Conservation (phyloP, 2,888 invertebrate species). For the Coleophora deauratella region DNA sequence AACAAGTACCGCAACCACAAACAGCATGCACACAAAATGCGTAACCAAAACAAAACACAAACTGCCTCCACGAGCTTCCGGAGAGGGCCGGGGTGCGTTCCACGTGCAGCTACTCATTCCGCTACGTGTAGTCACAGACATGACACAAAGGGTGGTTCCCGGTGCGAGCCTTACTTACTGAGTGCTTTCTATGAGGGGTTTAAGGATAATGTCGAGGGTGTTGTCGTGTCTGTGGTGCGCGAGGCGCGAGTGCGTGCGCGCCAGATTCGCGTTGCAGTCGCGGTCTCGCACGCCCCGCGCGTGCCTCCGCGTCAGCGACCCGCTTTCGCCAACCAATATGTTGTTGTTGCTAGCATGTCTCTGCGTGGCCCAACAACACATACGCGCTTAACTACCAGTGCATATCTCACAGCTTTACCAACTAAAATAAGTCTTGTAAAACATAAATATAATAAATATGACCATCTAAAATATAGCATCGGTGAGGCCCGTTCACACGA, state of each 20-base stretch:
- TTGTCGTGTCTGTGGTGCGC: slow-evolving; percentile 58
- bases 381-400: slow-evolving; percentile 57
- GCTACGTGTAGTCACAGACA: slow-evolving; percentile 51
- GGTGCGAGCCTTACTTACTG: slow-evolving; percentile 66
- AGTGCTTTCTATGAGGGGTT: slow-evolving; percentile 74
- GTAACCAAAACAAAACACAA: slow-evolving; percentile 24
- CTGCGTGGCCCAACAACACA: slow-evolving; percentile 66
- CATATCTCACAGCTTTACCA: slow-evolving; percentile 31
- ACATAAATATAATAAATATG: slow-evolving; percentile 17
- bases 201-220: slow-evolving; percentile 73
- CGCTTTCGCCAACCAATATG: slow-evolving; percentile 69
- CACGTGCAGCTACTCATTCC: slow-evolving; percentile 63
- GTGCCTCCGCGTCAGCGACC: slow-evolving; percentile 65
- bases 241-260: slow-evolving; percentile 58
- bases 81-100: slow-evolving; percentile 30
- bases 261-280: slow-evolving; percentile 59
- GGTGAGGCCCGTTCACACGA: background rate
- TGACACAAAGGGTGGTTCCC: slow-evolving; percentile 38
- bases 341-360: slow-evolving; percentile 76
- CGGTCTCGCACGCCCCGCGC: slow-evolving; percentile 43
- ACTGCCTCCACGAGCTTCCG: slow-evolving; percentile 26
- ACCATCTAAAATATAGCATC: slow-evolving; percentile 10
- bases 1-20: slow-evolving; percentile 31
- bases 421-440: slow-evolving; percentile 5
- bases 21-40: slow-evolving; percentile 45